These are phyloP conservation scores for Macrostomum lignano DNA, from an alignment of 1,140 invertebrate species.

Conservation along the genomic window DNA sequence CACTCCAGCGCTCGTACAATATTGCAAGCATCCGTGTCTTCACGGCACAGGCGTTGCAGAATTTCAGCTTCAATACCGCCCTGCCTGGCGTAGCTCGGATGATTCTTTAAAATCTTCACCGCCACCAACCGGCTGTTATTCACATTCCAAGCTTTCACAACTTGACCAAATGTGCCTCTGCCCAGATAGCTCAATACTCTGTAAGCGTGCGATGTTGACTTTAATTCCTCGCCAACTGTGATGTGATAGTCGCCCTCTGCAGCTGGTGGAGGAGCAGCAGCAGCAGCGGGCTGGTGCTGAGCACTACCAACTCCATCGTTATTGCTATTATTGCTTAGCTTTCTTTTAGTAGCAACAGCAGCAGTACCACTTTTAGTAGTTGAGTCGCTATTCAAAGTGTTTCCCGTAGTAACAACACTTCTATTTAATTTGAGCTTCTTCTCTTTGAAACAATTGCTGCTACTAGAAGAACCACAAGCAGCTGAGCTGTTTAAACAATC, in stretches of 20 bases:
- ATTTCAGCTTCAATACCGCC: constrained; percentile 6
- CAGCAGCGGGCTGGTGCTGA: too few species aligned
- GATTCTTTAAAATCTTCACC: constrained; percentile 7
- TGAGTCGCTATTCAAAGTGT: too few species aligned
- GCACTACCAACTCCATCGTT: too few species aligned
- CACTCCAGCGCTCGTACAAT: constrained; percentile 5
- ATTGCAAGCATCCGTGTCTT: constrained; percentile 6
- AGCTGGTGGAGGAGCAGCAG: too few species aligned
- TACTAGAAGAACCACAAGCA: too few species aligned
- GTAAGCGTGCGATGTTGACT: constrained; percentile 4
- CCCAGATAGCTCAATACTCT: constrained; percentile 4
- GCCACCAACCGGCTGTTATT: constrained; percentile 2
- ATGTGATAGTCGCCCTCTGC: constrained; percentile 6
- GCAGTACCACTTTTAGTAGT: too few species aligned
- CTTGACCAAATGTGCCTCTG: constrained; percentile 6
- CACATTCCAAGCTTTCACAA: not conserved
- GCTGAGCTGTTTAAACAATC: too few species aligned
- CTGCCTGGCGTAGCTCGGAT: constrained; percentile 5
- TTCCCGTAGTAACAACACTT: too few species aligned
- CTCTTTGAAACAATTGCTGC: too few species aligned
- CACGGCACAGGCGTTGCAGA: not conserved
- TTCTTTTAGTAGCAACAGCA: too few species aligned
- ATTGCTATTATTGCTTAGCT: too few species aligned
- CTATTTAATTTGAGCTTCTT: too few species aligned
- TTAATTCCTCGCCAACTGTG: constrained; percentile 4